Evolutionary conservation across 2,113 vertebrate genomes (phyloP).

Genomic region (Campylomormyrus numenius): DNA sequence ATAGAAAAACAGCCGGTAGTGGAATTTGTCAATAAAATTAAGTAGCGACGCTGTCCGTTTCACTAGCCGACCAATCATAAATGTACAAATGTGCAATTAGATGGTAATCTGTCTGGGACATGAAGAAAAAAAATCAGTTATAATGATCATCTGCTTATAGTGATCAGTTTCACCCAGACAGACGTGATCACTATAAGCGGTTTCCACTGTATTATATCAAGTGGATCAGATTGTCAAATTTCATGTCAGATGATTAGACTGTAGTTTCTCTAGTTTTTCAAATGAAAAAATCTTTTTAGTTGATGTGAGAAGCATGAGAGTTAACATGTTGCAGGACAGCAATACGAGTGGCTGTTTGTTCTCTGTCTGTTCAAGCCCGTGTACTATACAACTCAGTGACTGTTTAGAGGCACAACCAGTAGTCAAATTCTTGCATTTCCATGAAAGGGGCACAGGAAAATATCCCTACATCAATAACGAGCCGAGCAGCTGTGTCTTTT

Average conservation of each 20-base stretch:
- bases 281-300: background rate
- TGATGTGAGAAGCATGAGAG: background rate
- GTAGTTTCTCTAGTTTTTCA: background rate
- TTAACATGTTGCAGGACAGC: background rate
- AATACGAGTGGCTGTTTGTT: background rate
- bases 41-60: too few species aligned
- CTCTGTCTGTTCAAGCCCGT: background rate
- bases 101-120: too few species aligned
- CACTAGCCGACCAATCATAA: too few species aligned
- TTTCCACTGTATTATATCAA: background rate
- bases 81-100: too few species aligned
- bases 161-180: too few species aligned
- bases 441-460: constrained; percentile 40
- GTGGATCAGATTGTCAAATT: background rate
- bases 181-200: too few species aligned
- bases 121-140: too few species aligned
- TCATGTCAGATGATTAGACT: background rate
- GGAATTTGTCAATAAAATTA: too few species aligned
- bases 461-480: background rate
- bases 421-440: constrained; percentile 33
- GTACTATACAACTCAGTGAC: constrained; percentile 13
- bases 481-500: background rate
- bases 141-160: too few species aligned
- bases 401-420: constrained; percentile 36
- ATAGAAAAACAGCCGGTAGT: too few species aligned